Evolutionary conservation across 2,113 vertebrate species (phyloP).

Genomic region (cattle (Bos taurus)): ARS-UCD2.0 NC_037344.1:66196501-66197000

Average conservation of each 20-base stretch:
- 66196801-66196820: neutral
- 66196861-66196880: neutral
- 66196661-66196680: neutral
- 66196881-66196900: accelerated
- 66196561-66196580: neutral
- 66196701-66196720: neutral
- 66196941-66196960: neutral
- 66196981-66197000: neutral
- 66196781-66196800: neutral
- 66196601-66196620: neutral
- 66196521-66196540: neutral
- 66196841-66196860: neutral
- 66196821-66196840: neutral
- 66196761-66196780: neutral
- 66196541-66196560: neutral
- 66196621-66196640: neutral
- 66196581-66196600: neutral
- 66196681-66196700: neutral
- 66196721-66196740: neutral
- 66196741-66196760: neutral
- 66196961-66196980: neutral
- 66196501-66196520: accelerated
- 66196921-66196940: too few species aligned
- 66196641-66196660: neutral
- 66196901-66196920: too few species aligned